phyloP scores from a whole-genome alignment of 2,797 vertebrate species.

The Enteromius mattozi region DNA sequence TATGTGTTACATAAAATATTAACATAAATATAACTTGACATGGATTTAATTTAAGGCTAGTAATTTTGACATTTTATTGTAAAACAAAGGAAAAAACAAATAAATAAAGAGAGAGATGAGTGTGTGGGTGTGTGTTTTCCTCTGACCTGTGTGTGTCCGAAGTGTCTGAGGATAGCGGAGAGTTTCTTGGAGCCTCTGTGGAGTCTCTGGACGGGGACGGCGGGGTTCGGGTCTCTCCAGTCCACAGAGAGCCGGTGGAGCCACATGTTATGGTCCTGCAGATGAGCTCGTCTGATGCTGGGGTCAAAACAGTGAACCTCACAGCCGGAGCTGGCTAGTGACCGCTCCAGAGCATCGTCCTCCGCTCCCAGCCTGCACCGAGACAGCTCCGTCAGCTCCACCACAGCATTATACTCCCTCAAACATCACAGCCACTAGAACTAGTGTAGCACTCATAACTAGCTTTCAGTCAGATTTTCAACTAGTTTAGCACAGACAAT shows the following conservation, averaged over 20 bases:
- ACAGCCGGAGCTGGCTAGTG: slow-evolving; percentile 82
- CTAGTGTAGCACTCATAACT: too few species aligned
- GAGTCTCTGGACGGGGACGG: slow-evolving; percentile 76
- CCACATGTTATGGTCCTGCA: slow-evolving; percentile 86
- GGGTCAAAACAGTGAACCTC: slow-evolving; percentile 95
- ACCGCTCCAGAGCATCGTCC: slow-evolving; percentile 83
- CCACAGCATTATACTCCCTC: too few species aligned
- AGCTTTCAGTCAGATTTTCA: too few species aligned
- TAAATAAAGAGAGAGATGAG: background rate
- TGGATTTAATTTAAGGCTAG: too few species aligned
- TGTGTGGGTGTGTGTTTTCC: background rate
- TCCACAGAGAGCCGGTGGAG: slow-evolving; percentile 90
- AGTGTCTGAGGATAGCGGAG: slow-evolving; percentile 88
- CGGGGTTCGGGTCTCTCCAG: slow-evolving; percentile 93
- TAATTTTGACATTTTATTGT: background rate
- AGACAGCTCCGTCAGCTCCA: too few species aligned
- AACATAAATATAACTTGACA: too few species aligned
- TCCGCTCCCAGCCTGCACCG: slow-evolving; percentile 77
- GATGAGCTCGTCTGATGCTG: slow-evolving; percentile 83
- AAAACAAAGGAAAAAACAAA: background rate
- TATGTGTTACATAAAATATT: too few species aligned
- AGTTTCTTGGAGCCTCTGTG: slow-evolving; percentile 88
- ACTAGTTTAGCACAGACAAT: too few species aligned
- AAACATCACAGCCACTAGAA: too few species aligned
- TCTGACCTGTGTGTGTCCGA: slow-evolving; percentile 90